Percentiles rank a stretch among this genome's conserved stretches.
phyloP scores from a whole-genome alignment of 2,888 invertebrate genomes.

The Adelphocoris suturalis region DNA sequence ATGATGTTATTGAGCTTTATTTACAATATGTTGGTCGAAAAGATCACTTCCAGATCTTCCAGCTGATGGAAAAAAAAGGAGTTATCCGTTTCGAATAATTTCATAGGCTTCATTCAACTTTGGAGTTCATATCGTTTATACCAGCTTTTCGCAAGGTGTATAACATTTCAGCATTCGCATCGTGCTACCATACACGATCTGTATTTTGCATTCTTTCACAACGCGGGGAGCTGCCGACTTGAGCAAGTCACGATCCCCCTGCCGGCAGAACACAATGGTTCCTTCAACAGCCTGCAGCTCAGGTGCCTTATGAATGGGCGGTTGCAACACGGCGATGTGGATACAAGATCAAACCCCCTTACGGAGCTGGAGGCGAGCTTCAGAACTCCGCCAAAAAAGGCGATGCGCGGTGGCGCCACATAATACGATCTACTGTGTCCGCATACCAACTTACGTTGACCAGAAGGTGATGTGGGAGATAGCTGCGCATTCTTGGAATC shows the following conservation, averaged over 20 bases:
- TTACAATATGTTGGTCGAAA: too few species aligned
- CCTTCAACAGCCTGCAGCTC: background rate
- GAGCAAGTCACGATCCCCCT: background rate
- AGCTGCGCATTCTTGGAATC: too few species aligned
- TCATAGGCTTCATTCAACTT: too few species aligned
- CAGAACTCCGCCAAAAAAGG: background rate
- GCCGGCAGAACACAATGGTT: background rate
- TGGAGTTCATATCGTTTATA: background rate
- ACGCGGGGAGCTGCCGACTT: background rate
- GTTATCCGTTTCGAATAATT: too few species aligned
- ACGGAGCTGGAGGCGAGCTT: background rate
- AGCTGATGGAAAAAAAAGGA: too few species aligned
- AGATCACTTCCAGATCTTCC: too few species aligned
- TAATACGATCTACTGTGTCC: background rate
- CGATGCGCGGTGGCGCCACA: background rate
- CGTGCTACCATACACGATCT: background rate
- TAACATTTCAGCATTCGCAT: background rate
- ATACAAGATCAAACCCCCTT: background rate
- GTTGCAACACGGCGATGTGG: background rate
- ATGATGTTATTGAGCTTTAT: too few species aligned
- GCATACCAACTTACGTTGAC: background rate
- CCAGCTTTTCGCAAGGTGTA: background rate
- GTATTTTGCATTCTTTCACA: constrained; percentile 1
- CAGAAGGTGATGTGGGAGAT: too few species aligned
- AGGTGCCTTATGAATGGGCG: background rate